A percentile compares a stretch with the other conserved stretches of the same genome.
These are phyloP conservation scores for Galeruca laticollis DNA, from an alignment of 2,888 invertebrate genomes.

Conservation along the genomic window DNA sequence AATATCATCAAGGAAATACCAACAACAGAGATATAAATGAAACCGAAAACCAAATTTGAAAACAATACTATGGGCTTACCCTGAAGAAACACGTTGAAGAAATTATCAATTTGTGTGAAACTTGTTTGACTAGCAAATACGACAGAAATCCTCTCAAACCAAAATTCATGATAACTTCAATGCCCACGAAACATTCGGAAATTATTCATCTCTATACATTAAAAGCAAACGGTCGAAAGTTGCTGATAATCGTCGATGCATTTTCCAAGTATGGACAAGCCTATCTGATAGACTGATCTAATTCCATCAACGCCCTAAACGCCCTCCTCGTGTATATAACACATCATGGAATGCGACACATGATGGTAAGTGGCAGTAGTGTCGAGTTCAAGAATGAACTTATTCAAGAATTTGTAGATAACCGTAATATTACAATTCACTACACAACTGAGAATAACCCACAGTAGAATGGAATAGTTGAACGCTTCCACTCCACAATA, in stretches of 20 bases:
- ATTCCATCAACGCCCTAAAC: conserved; percentile 7
- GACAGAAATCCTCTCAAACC: conserved; percentile 22
- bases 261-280: too few species aligned
- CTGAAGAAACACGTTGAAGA: conserved; percentile 1
- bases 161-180: conserved; percentile 25
- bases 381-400: too few species aligned
- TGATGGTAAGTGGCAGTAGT: too few species aligned
- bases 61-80: conserved; percentile 22
- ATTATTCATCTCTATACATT: conserved; percentile 29
- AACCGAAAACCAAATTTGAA: conserved; percentile 7
- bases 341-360: too few species aligned
- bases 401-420: too few species aligned
- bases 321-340: too few species aligned
- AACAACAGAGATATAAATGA: conserved; percentile 26
- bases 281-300: conserved; percentile 13
- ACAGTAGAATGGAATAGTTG: too few species aligned
- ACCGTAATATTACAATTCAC: too few species aligned
- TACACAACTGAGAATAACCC: too few species aligned
- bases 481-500: too few species aligned
- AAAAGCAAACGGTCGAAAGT: conserved; percentile 22
- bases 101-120: conserved; percentile 8
- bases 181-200: conserved; percentile 24
- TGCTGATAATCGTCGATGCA: conserved; percentile 17
- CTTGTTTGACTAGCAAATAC: conserved; percentile 18
- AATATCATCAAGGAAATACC: conserved; percentile 26